Evolutionary conservation across 2,797 vertebrate genomes (phyloP), one percentile per base, ranked within the genome.

Genomic region (Euthynnus affinis): DNA sequence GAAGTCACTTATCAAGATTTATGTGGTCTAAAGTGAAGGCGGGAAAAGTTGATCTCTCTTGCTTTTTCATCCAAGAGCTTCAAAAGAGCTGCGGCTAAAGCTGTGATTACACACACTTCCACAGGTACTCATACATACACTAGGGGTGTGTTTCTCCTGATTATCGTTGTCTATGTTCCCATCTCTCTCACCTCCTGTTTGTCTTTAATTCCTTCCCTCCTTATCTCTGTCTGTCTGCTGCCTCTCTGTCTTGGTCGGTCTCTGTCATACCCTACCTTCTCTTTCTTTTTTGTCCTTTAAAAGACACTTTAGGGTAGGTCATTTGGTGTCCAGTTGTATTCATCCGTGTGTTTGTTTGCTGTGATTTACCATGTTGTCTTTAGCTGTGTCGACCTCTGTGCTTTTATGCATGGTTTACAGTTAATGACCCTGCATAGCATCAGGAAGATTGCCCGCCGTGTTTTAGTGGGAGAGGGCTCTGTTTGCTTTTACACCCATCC

Each of bases 41-140:
- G 56, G 29, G 66, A 76, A 72, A 83, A 62, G 74, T 83, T 90
- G 53, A 82, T 83, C 74, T 76, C 27, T 56, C 9, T 15, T 49
- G 17, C 20, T 80, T 85, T 86, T 88, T 88, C 66, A 84, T 88
- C 57, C n/a, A 68, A 64, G 68, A 72, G 73, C 77, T 87, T 88
- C 76, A 88, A 71, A 89, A 83, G 80, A 82, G 57, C 61, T 62
- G 34, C 70, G 77, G 62, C 40, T 71, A 74, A 83, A 83, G 65
- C 76, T 66, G 40, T 84, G 69, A 83, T 83, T 84, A 80, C 13
- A 48, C 71, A 58, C 64, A 72, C 65, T 15, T 77, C 44, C 8
- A 71, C 56, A 82, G 59, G 42, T 61, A 42, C 59, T 71, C 60
- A 66, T 67, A 66, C 57, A 74, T 72, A 88, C 90, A 84, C 71